Evolutionary conservation across 1,140 invertebrate species (phyloP).

Genomic region (Leptinotarsa undecemlineata): DNA sequence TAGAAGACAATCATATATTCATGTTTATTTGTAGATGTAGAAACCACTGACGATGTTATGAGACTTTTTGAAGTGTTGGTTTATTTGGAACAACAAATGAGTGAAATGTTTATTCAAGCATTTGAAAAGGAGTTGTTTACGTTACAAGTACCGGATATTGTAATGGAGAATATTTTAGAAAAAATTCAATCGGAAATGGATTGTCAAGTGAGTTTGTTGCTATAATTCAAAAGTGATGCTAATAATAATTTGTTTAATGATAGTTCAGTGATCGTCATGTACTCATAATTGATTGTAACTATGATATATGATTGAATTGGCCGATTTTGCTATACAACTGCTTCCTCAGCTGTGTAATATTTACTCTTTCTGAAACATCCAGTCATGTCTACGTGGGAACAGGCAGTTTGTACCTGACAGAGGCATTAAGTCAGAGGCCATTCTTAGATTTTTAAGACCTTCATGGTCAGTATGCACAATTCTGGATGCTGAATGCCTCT

Average conservation of each 20-base stretch:
- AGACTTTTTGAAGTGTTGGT: constrained; percentile 62
- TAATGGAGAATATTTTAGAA: constrained; percentile 58
- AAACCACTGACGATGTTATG: constrained; percentile 60
- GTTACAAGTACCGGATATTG: constrained; percentile 60
- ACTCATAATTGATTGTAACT: background rate
- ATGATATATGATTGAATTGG: no score
- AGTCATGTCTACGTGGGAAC: no score
- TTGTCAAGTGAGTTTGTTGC: constrained; percentile 36
- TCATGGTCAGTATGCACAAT: no score
- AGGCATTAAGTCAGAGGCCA: no score
- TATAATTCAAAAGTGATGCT: background rate
- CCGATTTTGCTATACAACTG: no score
- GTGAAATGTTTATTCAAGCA: constrained; percentile 61
- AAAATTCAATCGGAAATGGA: constrained; percentile 47
- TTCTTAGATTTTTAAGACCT: no score
- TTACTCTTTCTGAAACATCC: no score
- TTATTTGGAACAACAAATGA: constrained; percentile 61
- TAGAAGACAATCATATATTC: no score
- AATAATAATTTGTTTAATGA: no score
- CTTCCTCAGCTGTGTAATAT: no score
- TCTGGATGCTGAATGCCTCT: no score
- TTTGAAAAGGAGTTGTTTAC: constrained; percentile 67
- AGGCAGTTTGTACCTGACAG: no score
- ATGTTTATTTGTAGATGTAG: constrained; percentile 51
- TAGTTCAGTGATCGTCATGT: background rate